A percentile compares a stretch with the other conserved stretches of the same genome.
Evolutionary conservation across 2,797 vertebrate species (phyloP).

Genomic region (Macrochelys suwanniensis): DNA sequence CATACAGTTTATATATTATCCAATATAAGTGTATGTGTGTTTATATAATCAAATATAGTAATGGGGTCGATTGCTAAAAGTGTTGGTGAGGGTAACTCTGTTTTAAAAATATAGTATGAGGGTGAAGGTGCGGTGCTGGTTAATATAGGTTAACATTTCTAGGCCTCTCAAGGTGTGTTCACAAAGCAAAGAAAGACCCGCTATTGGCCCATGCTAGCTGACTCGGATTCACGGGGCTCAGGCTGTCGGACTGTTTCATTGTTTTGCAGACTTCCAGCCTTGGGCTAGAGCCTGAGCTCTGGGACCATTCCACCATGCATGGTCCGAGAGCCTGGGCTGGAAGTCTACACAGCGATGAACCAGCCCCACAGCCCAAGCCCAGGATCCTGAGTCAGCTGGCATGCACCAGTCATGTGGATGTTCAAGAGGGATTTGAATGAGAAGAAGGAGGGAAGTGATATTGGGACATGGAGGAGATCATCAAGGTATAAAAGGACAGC

Average conservation of each 20-base stretch:
- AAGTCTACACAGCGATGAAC: too few species aligned
- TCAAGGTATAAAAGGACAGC: background rate
- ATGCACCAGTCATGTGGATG: background rate
- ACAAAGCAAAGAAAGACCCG: background rate
- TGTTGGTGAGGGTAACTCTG: accelerated
- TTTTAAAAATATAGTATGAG: accelerated
- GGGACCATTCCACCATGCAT: too few species aligned
- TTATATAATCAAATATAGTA: background rate
- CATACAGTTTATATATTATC: background rate
- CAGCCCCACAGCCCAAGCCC: too few species aligned
- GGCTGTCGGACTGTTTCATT: background rate
- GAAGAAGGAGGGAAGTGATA: background rate
- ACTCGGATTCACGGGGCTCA: background rate
- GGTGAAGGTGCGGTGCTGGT: background rate
- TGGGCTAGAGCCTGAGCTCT: too few species aligned
- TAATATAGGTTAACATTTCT: background rate
- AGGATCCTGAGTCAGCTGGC: background rate
- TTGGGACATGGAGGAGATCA: background rate
- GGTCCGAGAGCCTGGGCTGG: too few species aligned
- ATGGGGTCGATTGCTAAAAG: background rate
- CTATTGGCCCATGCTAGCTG: background rate
- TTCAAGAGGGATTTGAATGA: background rate
- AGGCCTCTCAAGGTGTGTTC: background rate
- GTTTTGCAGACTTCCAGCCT: background rate
- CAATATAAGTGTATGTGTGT: accelerated